A percentile compares a stretch with the other conserved stretches of the same genome.
Evolutionary conservation across 2,888 invertebrate genomes (phyloP).

Genomic region (Eristalis arbustorum): DNA sequence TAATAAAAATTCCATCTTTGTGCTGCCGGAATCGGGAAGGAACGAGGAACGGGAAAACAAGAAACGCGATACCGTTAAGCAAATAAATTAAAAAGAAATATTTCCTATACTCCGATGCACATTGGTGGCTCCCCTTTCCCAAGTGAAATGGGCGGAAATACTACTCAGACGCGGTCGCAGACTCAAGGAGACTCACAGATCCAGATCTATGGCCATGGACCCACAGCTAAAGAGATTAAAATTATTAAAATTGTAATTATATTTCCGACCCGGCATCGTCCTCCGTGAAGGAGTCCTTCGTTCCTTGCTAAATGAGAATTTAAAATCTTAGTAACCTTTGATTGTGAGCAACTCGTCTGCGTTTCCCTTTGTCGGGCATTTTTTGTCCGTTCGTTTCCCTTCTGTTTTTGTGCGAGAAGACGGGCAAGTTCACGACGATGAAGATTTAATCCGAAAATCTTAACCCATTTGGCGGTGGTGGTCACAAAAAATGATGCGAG

Average conservation of each 20-base stretch:
- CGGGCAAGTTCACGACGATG: neutral
- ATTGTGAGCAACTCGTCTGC: conserved; percentile 27
- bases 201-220: neutral
- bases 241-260: conserved; percentile 70
- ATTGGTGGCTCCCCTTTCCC: too few relatives aligned
- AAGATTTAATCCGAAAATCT: conserved; percentile 54
- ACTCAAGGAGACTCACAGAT: neutral
- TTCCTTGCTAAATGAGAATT: conserved; percentile 43
- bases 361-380: neutral
- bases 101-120: conserved; percentile 63
- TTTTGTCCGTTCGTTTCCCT: neutral
- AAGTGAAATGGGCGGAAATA: too few relatives aligned
- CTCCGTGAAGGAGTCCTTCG: too few relatives aligned
- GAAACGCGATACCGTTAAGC: conserved; percentile 39
- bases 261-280: conserved; percentile 3
- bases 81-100: conserved; percentile 69
- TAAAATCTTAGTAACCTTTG: conserved; percentile 65
- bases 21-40: conserved; percentile 19
- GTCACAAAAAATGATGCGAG: conserved; percentile 13
- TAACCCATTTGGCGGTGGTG: conserved; percentile 55
- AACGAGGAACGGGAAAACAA: conserved; percentile 7
- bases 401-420: neutral
- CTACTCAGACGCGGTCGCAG: conserved; percentile 23
- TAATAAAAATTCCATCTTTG: conserved; percentile 65
- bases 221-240: conserved; percentile 51